phyloP scores from a whole-genome alignment of 92 coral and sea anemone species.

The Phenganax marumi region DNA sequence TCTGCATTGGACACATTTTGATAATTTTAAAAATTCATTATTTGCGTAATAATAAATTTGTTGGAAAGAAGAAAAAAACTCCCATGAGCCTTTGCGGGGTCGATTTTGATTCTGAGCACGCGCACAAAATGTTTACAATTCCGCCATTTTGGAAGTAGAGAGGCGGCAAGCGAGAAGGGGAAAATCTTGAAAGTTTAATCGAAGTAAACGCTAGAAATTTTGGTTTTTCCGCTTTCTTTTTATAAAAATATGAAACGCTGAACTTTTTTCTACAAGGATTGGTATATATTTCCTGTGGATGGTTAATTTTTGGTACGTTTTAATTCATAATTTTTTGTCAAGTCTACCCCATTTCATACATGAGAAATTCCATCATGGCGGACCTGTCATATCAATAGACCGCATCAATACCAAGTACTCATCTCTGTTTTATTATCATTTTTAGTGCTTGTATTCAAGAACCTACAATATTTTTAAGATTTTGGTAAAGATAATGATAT shows the following conservation, averaged over 20 bases:
- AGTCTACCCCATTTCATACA: slow-evolving; percentile 40
- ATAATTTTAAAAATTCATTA: not conserved
- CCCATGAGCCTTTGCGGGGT: slow-evolving; percentile 67
- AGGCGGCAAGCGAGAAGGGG: slow-evolving; percentile 16
- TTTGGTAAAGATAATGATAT: slow-evolving; percentile 31
- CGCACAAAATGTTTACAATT: slow-evolving; percentile 31
- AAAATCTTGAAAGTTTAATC: not conserved
- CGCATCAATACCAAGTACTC: slow-evolving; percentile 50
- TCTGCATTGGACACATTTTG: not conserved
- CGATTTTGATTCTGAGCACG: slow-evolving; percentile 21
- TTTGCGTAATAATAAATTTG: slow-evolving; percentile 7
- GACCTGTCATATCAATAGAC: slow-evolving; percentile 93
- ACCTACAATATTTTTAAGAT: slow-evolving; percentile 33
- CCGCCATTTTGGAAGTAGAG: slow-evolving; percentile 50
- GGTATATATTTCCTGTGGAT: slow-evolving; percentile 66
- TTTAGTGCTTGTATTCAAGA: slow-evolving; percentile 14
- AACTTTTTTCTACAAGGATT: slow-evolving; percentile 58
- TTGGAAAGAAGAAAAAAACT: slow-evolving; percentile 17
- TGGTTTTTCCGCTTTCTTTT: slow-evolving; percentile 38
- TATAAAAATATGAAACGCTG: slow-evolving; percentile 36
- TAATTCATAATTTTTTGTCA: slow-evolving; percentile 63
- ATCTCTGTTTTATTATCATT: slow-evolving; percentile 52
- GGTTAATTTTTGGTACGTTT: slow-evolving; percentile 57
- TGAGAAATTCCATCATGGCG: slow-evolving; percentile 92
- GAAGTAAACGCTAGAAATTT: slow-evolving; percentile 4